Evolutionary conservation across 2,797 vertebrate genomes (phyloP), one percentile per base, ranked within the genome.

Genomic region (Ctenopoma multispine): DNA sequence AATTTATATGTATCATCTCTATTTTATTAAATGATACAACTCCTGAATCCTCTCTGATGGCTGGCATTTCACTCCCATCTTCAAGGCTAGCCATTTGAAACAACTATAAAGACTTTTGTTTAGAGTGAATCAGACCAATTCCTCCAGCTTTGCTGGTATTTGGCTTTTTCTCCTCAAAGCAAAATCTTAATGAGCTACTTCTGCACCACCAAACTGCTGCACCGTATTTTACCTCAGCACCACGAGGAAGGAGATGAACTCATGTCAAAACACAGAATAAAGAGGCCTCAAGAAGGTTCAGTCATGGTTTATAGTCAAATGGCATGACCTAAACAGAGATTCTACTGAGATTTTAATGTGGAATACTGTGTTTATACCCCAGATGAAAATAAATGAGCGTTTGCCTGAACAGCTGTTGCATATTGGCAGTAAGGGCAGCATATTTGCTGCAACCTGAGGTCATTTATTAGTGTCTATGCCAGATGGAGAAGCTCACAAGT

Each of bases 401-500:
- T 14, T 14, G 41, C 38, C 31, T 51, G 31, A 64, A 24, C 77
- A 77, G 73, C 63, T 75, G 79, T 41, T 47, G 46, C 36, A n/a
- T 36, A 18, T 49, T 24, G 59, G 46, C 75, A 24, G 54, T 23
- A 9, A 57, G 54, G 23, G 47, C 69, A n/a, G n/a, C 20, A 49
- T 6, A 62, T 65, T 69, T 36, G 7, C 2, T 5, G 44, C 1
- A 3, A 60, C 63, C 40, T 12, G 46, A 70, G 59, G 69, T 76
- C 62, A 38, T 59, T 80, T 69, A 62, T 55, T 8, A 13, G 41
- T 13, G 53, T 44, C 67, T 34, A 2, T 1, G 10, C 43, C 77
- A 82, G 80, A 75, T 72, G 77, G 80, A 60, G 60, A 41, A 34
- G 53, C 63, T 51, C 54, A 7, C 1, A 3, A 18, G 17, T 61